phyloP scores from a whole-genome alignment of 2,797 vertebrate genomes.

The Etheostoma perlongum region DNA sequence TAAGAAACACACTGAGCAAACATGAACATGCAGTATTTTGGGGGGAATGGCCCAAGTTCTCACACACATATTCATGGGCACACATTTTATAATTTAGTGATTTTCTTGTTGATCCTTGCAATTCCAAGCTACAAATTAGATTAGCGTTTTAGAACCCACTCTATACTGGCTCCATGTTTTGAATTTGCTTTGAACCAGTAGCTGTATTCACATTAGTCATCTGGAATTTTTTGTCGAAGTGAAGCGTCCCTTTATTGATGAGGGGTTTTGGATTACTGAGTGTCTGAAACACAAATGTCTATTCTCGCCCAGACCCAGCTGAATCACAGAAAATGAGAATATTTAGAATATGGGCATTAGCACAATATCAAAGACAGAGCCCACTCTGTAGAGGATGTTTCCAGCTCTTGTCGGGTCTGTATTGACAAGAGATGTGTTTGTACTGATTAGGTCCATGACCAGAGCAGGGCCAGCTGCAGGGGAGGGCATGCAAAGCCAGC shows the following conservation, averaged over 20 bases:
- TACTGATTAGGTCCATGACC: constrained; percentile 69
- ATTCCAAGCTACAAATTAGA: constrained; percentile 50
- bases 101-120: constrained; percentile 26
- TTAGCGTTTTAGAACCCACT: constrained; percentile 34
- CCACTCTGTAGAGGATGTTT: constrained; percentile 56
- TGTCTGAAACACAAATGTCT: constrained; percentile 31
- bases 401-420: constrained; percentile 40
- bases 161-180: constrained; percentile 19
- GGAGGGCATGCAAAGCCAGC: constrained; percentile 61
- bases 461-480: constrained; percentile 70
- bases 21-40: neutral
- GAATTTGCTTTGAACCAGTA: constrained; percentile 29
- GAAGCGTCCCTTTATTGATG: constrained; percentile 23
- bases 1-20: constrained; percentile 77
- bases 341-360: constrained; percentile 50
- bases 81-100: neutral
- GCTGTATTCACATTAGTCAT: constrained; percentile 34
- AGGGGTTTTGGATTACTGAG: constrained; percentile 29
- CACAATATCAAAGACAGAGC: constrained; percentile 61
- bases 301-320: constrained; percentile 30
- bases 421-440: constrained; percentile 56
- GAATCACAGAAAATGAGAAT: constrained; percentile 33
- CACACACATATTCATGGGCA: neutral
- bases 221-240: constrained; percentile 34
- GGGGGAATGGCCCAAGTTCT: neutral